Conservation (phyloP, 1,140 invertebrate species). For the Adelges cooleyi region DNA sequence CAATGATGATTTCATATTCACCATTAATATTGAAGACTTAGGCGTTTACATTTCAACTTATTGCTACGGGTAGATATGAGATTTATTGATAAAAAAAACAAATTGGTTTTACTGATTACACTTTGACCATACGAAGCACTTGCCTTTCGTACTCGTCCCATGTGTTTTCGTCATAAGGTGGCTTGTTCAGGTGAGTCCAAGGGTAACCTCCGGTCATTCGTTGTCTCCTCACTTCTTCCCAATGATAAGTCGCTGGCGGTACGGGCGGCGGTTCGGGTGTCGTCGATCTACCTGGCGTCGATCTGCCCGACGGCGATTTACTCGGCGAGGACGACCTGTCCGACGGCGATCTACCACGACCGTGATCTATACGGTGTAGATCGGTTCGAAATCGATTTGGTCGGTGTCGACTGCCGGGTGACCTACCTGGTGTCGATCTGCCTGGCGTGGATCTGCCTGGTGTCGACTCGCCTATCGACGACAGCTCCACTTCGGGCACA, state of each 20-base stretch:
- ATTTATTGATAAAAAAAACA: no score
- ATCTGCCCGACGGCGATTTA: neutral
- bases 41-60: no score
- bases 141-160: constrained; percentile 29
- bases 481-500: neutral
- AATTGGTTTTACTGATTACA: no score
- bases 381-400: neutral
- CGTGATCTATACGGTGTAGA: neutral
- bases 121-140: no score
- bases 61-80: no score
- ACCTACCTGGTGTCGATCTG: neutral
- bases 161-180: constrained; percentile 30
- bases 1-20: no score
- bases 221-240: constrained; percentile 39
- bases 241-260: constrained; percentile 39
- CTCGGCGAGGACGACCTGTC: neutral
- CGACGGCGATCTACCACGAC: neutral
- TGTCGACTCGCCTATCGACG: neutral
- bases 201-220: constrained; percentile 38
- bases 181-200: constrained; percentile 40
- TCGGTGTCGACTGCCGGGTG: no score
- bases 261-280: constrained; percentile 34
- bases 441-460: neutral
- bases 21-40: no score
- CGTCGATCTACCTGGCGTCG: neutral